A percentile compares a stretch with the other conserved stretches of the same genome.
Conservation (phyloP, 2,888 invertebrate species). For the Dusona sp. region DNA sequence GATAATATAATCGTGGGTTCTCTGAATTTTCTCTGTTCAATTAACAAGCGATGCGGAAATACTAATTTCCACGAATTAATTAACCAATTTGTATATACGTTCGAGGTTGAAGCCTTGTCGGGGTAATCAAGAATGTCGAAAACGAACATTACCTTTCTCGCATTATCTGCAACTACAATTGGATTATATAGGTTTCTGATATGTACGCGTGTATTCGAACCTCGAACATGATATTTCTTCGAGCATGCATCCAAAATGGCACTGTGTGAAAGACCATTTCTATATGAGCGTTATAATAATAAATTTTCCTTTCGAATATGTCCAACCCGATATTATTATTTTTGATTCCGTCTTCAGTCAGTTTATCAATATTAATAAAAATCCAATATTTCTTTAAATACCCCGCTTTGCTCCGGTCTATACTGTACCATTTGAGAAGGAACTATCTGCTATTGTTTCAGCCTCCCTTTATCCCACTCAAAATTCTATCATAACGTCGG, state of each 20-base stretch:
- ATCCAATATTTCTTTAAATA: neutral
- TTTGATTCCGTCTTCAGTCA: neutral
- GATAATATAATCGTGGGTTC: neutral
- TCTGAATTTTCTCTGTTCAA: neutral
- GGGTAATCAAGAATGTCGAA: neutral
- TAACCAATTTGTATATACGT: slow-evolving; percentile 26
- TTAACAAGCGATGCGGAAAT: neutral
- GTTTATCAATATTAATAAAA: neutral
- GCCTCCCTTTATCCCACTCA: slow-evolving; percentile 5
- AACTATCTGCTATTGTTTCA: slow-evolving; percentile 19
- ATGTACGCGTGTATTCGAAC: neutral
- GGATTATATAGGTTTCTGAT: neutral
- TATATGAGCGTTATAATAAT: neutral
- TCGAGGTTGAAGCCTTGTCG: slow-evolving; percentile 8
- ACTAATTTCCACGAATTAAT: slow-evolving; percentile 32
- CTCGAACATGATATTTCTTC: neutral
- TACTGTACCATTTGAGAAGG: neutral
- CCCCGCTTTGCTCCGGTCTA: too few species aligned
- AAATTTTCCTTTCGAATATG: neutral
- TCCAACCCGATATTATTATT: neutral
- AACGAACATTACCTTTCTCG: slow-evolving; percentile 1
- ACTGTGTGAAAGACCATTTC: neutral
- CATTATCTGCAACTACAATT: neutral
- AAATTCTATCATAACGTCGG: slow-evolving; percentile 18
- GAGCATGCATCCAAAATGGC: neutral